Base-by-base conservation (phyloP, 2,113 vertebrate genomes). In the Crotalus tigris region DNA sequence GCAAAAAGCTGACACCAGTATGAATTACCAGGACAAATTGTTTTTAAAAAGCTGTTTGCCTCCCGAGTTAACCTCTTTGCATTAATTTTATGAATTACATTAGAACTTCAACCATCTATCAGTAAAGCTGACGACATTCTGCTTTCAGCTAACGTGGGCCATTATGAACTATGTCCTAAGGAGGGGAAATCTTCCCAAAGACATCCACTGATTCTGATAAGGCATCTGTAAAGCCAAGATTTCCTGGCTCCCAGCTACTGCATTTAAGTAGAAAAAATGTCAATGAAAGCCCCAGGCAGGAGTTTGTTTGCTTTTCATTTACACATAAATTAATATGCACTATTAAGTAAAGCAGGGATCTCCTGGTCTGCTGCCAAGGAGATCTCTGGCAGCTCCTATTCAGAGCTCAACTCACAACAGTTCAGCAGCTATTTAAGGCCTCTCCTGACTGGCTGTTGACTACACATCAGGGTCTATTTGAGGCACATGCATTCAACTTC, bases 361-460 rank as follows among this genome's bases (percentile, higher is more conserved):
- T 94, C 91, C 90, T 89, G 92, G 93, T 87, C n/a, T 44, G 49
- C 3, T 44, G 53, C 44, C 17, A 90, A 58, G 29, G 24, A 90
- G 91, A 87, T 91, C 81, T 21, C 0, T 57, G 85, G 75, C 86
- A 51, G 87, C 69, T 4, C 55, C 15, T 90, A 75, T 90, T 85
- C 91, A 29, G 75, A 75, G 46, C 57, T 90, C 81, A 33, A 87
- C 92, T 90, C 92, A 93, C 4, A 64, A 85, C 89, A 55, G 21
- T 87, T 54, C 23, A 87, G 46, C 81, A 87, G 92, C 89, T 93
- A 93, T 93, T 93, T 93, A 87, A 90, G 81, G 89, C 92, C 46
- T 85, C 89, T 39, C 81, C 90, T 4, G 44, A 23, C 89, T 61
- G 19, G 57, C 33, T 87, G 81, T 61, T 90, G 92, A 93, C 29